Conservation (phyloP, 30 jellyfish, hydroid and myxozoan genomes). For the Pelagia noctiluca region DNA sequence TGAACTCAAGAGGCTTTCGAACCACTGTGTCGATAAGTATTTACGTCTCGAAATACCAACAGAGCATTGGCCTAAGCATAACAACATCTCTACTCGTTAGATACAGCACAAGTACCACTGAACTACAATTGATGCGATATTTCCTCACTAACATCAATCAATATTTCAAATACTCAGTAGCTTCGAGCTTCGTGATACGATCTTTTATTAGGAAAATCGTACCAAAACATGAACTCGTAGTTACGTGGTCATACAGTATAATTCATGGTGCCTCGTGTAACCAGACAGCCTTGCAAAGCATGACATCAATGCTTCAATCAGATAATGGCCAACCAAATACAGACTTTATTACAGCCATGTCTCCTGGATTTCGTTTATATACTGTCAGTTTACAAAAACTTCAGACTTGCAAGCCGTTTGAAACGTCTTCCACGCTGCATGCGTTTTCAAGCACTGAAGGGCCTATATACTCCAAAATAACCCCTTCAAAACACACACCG, state of each 20-base stretch:
- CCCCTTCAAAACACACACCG: slow-evolving; percentile 18
- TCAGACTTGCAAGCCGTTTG: neutral
- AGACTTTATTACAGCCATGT: slow-evolving; percentile 33
- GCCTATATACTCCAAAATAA: neutral
- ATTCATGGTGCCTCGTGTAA: slow-evolving; percentile 50
- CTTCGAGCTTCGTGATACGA: slow-evolving; percentile 11
- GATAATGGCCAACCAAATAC: slow-evolving; percentile 36
- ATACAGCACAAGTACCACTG: neutral
- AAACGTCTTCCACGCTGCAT: too few relatives aligned
- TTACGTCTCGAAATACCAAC: neutral
- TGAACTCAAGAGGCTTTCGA: slow-evolving; percentile 29
- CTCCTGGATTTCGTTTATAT: slow-evolving; percentile 6
- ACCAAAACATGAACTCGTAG: neutral
- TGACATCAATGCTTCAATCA: slow-evolving; percentile 1
- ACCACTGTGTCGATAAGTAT: slow-evolving; percentile 32
- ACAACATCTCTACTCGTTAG: slow-evolving; percentile 12
- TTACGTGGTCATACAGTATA: slow-evolving; percentile 37
- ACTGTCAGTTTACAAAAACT: neutral
- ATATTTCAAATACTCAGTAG: slow-evolving; percentile 15
- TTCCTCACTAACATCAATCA: slow-evolving; percentile 6
- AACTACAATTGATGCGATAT: neutral
- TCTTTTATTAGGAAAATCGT: slow-evolving; percentile 6
- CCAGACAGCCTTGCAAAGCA: slow-evolving; percentile 9
- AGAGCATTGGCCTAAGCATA: slow-evolving; percentile 22
- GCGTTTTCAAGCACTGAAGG: too few relatives aligned